Base-by-base conservation (phyloP, 2,888 invertebrate species). In the Euplagia quadripunctaria region DNA sequence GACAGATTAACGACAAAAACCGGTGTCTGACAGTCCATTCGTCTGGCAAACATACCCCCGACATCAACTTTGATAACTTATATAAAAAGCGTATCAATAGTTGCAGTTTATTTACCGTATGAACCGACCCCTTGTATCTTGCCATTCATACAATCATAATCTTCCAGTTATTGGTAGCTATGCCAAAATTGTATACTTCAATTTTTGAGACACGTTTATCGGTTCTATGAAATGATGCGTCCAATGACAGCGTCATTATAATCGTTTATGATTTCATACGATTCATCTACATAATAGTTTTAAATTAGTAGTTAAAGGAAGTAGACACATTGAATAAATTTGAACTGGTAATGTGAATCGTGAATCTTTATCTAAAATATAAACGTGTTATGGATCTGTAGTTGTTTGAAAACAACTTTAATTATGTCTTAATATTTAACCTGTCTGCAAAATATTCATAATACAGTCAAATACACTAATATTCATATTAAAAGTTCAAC, bases 61-160 rank as follows among this genome's bases (percentile, higher is more conserved):
- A 74, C 73, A 77, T 71, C 74, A 79, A 70, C 67, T 72, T 72
- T 8, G 67, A 68, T 46, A 52, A 69, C 69, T 77, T 73, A 72
- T 5, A n/a, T 42, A 43, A 42, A 61, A 61, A 7, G 61, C 31
- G 31, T 31, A 31, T 61, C 31, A 61, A 61, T 31, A 6, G 14
- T 61, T 61, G 31, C 61, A 20, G 58, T 20, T 4, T 58, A 31
- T 11, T 20, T 11, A 31, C 31, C 55, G n/a, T 55, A 55, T 7
- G 6, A 14, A 31, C 1, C 31, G 14, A 61, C 61, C 61, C 20
- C 7, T 61, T 31, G 31, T 61, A 46, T 6, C 43, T 9, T 8
- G 14, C 31, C 14, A 61, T 61, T 61, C 31, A 31, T 31, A 61
- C 12, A 14, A 14, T 31, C 31, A 14, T 20, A 61, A 61, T 61